phyloP scores from a whole-genome alignment of 2,113 vertebrate species.

The Cheilinus undulatus region DNA sequence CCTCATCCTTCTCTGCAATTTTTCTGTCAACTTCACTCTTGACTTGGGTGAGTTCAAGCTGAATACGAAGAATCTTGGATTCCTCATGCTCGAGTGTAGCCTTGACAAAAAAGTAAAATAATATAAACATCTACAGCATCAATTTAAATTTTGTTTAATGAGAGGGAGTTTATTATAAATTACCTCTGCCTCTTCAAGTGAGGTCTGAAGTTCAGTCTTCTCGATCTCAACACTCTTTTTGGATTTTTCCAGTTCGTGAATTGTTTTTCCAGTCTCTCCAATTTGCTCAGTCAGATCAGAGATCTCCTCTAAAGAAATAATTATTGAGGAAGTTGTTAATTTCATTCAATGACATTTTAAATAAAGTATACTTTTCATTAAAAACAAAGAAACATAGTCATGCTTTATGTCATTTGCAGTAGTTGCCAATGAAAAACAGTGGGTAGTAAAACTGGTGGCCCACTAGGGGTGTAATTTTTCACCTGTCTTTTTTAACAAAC shows the following conservation, averaged over 20 bases:
- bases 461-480: neutral
- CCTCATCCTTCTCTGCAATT: conserved; percentile 78
- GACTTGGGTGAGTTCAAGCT: conserved; percentile 77
- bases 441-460: neutral
- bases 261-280: conserved; percentile 80
- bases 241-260: conserved; percentile 82
- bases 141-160: neutral
- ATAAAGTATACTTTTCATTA: neutral
- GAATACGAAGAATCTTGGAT: conserved; percentile 79
- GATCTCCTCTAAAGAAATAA: conserved; percentile 75
- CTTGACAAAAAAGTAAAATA: conserved; percentile 33
- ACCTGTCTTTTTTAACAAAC: neutral
- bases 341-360: neutral
- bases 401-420: neutral
- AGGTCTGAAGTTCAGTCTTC: conserved; percentile 79
- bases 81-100: conserved; percentile 81
- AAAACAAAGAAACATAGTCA: neutral
- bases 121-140: neutral
- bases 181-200: conserved; percentile 84
- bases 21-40: conserved; percentile 77
- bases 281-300: conserved; percentile 81
- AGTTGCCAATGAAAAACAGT: neutral
- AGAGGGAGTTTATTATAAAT: neutral
- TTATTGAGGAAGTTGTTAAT: neutral
- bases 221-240: conserved; percentile 78